These are phyloP conservation scores for Cossypha caffra DNA, from an alignment of 2,797 vertebrate species.

Conservation along the genomic window DNA sequence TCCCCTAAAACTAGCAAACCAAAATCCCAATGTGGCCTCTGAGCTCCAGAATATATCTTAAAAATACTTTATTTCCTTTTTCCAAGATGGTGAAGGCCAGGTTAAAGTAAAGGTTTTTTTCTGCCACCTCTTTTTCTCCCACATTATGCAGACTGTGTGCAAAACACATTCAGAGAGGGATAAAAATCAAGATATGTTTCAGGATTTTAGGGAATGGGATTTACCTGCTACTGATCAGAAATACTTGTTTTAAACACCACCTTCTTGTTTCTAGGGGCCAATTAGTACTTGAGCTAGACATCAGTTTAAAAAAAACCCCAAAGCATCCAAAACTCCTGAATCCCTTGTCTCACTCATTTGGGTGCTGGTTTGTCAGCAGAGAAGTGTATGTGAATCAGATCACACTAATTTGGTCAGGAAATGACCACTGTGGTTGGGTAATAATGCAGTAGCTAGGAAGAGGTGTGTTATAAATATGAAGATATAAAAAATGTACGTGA, in stretches of 20 bases:
- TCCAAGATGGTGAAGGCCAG: not conserved
- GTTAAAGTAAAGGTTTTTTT: not conserved
- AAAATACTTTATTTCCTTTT: not conserved
- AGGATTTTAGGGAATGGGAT: not conserved
- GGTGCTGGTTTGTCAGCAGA: not conserved
- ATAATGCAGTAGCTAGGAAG: not conserved
- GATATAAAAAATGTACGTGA: not conserved
- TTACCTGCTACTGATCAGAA: not conserved
- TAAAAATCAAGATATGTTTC: not conserved
- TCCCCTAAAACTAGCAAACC: not conserved
- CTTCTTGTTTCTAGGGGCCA: not conserved
- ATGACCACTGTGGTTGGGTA: fast-evolving
- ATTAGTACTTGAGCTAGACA: not conserved
- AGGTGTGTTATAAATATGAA: not conserved
- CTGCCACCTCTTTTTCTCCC: not conserved
- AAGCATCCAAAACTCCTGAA: not conserved
- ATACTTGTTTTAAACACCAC: not conserved
- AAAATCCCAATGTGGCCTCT: not conserved
- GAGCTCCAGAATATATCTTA: not conserved
- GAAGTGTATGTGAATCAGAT: not conserved
- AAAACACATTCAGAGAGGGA: not conserved
- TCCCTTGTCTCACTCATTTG: not conserved
- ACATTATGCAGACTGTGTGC: not conserved
- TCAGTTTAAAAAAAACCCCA: not conserved
- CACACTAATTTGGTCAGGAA: not conserved